Percentiles rank a stretch among this genome's conserved stretches.
Evolutionary conservation across 1,140 invertebrate species (phyloP).

Genomic region (Penaeus indicus): DNA sequence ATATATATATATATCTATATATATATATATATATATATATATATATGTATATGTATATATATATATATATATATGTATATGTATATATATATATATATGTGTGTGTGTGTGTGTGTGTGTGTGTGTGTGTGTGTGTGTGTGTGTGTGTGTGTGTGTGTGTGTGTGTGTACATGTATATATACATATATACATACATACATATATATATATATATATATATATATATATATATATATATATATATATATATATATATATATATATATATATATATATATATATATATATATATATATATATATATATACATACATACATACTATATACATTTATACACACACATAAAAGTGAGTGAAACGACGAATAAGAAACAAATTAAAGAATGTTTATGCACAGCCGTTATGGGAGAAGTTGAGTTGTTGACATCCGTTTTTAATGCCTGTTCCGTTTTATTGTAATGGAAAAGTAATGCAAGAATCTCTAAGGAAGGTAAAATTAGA

Average conservation of each 20-base stretch:
- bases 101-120: background rate
- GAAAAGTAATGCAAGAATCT: too few species aligned
- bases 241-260: background rate
- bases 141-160: background rate
- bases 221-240: background rate
- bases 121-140: background rate
- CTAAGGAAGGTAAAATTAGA: too few species aligned
- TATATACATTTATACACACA: too few species aligned
- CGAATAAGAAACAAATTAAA: too few species aligned
- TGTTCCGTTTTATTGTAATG: too few species aligned
- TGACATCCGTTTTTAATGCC: too few species aligned
- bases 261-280: constrained; percentile 26
- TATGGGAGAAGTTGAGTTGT: too few species aligned
- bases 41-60: background rate
- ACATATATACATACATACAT: background rate
- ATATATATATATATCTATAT: constrained; percentile 8
- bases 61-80: background rate
- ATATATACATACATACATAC: constrained; percentile 4
- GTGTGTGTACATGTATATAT: background rate
- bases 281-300: background rate
- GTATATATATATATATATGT: background rate
- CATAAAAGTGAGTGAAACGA: too few species aligned
- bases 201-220: background rate
- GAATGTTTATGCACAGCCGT: too few species aligned
- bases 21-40: constrained; percentile 4